These are phyloP conservation scores for Zosterops hypoxanthus DNA, from an alignment of 2,113 vertebrate species.

Conservation along the genomic window DNA sequence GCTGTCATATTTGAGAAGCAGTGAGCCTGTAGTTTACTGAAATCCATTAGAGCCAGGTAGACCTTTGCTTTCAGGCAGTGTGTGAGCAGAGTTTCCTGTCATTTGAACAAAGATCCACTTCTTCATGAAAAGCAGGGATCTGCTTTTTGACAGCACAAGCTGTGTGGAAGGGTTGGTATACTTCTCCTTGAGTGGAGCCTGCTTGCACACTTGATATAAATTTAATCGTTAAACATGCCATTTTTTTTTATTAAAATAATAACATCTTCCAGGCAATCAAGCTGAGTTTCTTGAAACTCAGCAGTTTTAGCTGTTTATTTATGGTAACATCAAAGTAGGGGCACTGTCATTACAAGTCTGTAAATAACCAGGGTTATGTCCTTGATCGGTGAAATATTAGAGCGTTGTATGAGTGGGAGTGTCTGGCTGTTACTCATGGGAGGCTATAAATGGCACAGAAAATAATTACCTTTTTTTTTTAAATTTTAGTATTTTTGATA, in stretches of 20 bases:
- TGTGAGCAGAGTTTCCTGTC: background rate
- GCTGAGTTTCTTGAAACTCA: constrained; percentile 69
- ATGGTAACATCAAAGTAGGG: constrained; percentile 80
- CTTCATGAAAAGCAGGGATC: background rate
- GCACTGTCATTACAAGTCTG: constrained; percentile 82
- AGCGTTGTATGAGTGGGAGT: constrained; percentile 61
- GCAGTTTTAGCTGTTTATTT: constrained; percentile 85
- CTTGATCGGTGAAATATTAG: constrained; percentile 83
- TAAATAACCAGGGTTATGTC: constrained; percentile 86
- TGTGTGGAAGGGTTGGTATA: background rate
- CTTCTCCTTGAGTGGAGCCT: constrained; percentile 5
- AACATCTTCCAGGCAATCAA: constrained; percentile 73
- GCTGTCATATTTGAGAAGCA: background rate
- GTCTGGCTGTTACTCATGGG: constrained; percentile 58
- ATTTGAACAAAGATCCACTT: background rate
- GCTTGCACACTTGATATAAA: constrained; percentile 40
- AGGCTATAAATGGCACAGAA: constrained; percentile 75
- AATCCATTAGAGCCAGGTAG: background rate
- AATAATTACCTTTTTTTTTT: constrained; percentile 37
- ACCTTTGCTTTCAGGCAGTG: background rate
- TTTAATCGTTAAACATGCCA: constrained; percentile 64
- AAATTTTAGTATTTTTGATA: constrained; percentile 2
- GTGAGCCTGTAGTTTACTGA: background rate
- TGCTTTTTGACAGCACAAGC: background rate
- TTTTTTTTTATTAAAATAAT: constrained; percentile 80